Evolutionary conservation across 2,888 invertebrate species (phyloP).

Genomic region (Philonicus albiceps): DNA sequence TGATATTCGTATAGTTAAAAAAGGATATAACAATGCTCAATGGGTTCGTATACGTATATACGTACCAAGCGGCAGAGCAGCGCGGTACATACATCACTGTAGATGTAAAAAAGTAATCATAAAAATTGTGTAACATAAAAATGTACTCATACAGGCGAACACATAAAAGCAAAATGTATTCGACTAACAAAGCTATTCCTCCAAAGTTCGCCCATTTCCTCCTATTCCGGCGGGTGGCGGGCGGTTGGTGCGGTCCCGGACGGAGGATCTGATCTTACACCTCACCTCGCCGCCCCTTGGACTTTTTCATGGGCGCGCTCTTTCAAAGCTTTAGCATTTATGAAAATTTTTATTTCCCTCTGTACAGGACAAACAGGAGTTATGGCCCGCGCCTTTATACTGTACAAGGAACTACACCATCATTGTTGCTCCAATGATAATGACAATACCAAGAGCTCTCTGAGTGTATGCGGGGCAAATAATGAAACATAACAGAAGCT

Average conservation of each 20-base stretch:
- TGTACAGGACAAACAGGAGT: constrained; percentile 41
- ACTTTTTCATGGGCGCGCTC: constrained; percentile 29
- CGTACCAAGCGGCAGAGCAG: background rate
- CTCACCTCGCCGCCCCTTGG: constrained; percentile 3
- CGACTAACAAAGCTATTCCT: constrained; percentile 42
- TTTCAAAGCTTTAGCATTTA: constrained; percentile 41
- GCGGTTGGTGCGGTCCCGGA: background rate
- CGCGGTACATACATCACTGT: constrained; percentile 33
- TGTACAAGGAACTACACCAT: constrained; percentile 40
- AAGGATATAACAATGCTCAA: constrained; percentile 46
- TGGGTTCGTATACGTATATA: constrained; percentile 42
- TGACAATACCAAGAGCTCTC: constrained; percentile 40
- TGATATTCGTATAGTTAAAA: constrained; percentile 49
- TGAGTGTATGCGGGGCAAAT: constrained; percentile 24
- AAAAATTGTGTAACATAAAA: constrained; percentile 48
- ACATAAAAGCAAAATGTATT: constrained; percentile 41
- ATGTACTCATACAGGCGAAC: constrained; percentile 43
- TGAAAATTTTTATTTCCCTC: constrained; percentile 42
- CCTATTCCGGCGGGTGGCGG: background rate
- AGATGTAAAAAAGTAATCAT: constrained; percentile 45
- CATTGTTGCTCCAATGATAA: constrained; percentile 41
- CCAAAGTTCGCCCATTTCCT: constrained; percentile 41
- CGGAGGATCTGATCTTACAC: constrained; percentile 29
- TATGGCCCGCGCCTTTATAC: constrained; percentile 38
- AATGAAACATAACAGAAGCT: constrained; percentile 40